These are phyloP conservation scores for Uromys caudimaculatus DNA, from an alignment of 2,797 vertebrate genomes.

Conservation along the genomic window DNA sequence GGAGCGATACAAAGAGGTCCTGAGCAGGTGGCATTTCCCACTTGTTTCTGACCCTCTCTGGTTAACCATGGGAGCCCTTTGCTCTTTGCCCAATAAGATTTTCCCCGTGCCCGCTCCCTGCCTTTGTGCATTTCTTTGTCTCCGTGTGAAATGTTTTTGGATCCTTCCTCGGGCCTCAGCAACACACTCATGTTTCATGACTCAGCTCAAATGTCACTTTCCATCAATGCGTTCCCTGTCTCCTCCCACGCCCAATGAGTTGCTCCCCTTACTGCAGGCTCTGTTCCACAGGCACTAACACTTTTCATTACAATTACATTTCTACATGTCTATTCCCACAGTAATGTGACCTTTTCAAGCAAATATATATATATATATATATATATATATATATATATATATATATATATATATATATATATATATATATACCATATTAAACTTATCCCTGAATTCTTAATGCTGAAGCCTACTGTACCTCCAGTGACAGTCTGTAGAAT, in stretches of 20 bases:
- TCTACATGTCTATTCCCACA: conserved; percentile 17
- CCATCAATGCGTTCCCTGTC: conserved; percentile 13
- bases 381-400: too few species aligned
- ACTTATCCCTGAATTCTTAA: not conserved
- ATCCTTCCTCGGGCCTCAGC: conserved; percentile 44
- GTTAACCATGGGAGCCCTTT: not conserved
- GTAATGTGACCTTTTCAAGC: conserved; percentile 43
- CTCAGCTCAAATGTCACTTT: conserved; percentile 69
- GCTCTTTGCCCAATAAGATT: not conserved
- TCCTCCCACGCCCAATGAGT: conserved; percentile 45
- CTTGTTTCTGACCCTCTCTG: not conserved
- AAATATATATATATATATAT: too few species aligned
- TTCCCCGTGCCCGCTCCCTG: not conserved
- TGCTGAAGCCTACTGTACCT: not conserved
- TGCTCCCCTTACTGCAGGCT: conserved; percentile 24
- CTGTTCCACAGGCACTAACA: conserved; percentile 46
- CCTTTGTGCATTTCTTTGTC: conserved; percentile 20
- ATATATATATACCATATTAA: not conserved
- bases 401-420: too few species aligned
- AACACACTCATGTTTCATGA: conserved; percentile 64
- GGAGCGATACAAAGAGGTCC: not conserved
- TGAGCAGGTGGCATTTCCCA: not conserved
- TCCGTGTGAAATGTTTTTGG: conserved; percentile 18
- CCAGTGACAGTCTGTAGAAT: conserved; percentile 35
- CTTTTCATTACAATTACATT: conserved; percentile 56